phyloP scores from a whole-genome alignment of 2,888 invertebrate species.

The Napeogenes inachia region DNA sequence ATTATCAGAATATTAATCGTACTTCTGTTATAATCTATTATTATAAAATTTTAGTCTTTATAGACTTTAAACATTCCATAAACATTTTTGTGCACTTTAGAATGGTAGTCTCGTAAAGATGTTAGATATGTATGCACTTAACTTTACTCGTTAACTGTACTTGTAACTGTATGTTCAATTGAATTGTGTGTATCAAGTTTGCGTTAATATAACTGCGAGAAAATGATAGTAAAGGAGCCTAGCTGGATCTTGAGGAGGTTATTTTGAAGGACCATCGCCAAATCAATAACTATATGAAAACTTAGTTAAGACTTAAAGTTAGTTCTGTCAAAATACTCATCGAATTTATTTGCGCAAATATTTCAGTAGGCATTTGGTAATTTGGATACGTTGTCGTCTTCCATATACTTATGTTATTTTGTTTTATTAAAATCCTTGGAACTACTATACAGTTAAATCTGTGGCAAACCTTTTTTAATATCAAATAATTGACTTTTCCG shows the following conservation, averaged over 20 bases:
- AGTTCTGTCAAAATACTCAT: neutral
- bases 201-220: neutral
- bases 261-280: slow-evolving; percentile 4
- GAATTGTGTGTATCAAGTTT: neutral
- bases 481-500: too few relatives aligned
- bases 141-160: neutral
- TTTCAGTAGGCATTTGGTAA: too few relatives aligned
- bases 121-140: slow-evolving; percentile 1
- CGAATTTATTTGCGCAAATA: neutral
- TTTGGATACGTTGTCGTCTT: too few relatives aligned
- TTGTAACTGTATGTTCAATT: neutral
- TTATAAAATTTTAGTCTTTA: slow-evolving; percentile 2
- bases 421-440: too few relatives aligned
- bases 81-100: slow-evolving; percentile 1
- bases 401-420: too few relatives aligned
- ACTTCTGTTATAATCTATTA: slow-evolving; percentile 3
- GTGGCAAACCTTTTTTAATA: too few relatives aligned
- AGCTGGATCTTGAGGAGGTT: neutral
- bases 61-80: slow-evolving; percentile 7
- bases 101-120: slow-evolving; percentile 3
- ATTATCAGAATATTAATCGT: slow-evolving; percentile 6
- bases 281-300: neutral
- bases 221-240: neutral
- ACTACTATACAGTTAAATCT: too few relatives aligned
- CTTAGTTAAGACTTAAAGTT: neutral